A percentile compares a stretch with the other conserved stretches of the same genome.
phyloP scores from a whole-genome alignment of 1,140 invertebrate genomes.

The Leptopilina clavipes region DNA sequence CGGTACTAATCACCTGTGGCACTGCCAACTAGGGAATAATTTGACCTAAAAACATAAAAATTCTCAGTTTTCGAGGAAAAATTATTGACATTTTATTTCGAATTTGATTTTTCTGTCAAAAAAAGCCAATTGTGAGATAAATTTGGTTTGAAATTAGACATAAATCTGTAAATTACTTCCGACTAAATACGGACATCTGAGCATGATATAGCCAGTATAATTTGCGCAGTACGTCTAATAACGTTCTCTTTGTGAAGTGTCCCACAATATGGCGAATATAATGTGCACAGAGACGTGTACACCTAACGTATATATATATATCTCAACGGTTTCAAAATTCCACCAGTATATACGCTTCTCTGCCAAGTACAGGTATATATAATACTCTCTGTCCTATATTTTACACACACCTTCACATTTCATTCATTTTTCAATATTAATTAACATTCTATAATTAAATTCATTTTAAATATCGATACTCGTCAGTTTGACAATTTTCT shows the following conservation, averaged over 20 bases:
- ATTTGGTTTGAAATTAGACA: background rate
- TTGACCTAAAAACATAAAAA: too few relatives aligned
- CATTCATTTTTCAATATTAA: too few relatives aligned
- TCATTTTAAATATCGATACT: too few relatives aligned
- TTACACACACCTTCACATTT: background rate
- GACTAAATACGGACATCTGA: constrained; percentile 35
- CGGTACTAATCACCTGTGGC: too few relatives aligned
- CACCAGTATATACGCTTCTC: background rate
- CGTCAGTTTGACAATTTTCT: too few relatives aligned
- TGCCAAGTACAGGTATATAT: background rate
- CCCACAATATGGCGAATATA: constrained; percentile 42
- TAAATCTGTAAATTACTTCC: constrained; percentile 46
- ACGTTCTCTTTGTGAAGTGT: constrained; percentile 55
- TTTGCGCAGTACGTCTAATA: constrained; percentile 56
- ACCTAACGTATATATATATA: background rate
- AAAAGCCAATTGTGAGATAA: background rate
- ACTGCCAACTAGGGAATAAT: too few relatives aligned
- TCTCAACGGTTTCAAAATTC: constrained; percentile 14
- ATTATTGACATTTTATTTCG: too few relatives aligned
- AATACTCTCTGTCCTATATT: background rate
- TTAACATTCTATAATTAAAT: too few relatives aligned
- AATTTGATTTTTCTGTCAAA: too few relatives aligned
- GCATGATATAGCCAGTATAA: constrained; percentile 53
- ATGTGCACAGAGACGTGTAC: constrained; percentile 34
- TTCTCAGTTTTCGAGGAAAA: too few relatives aligned